A percentile compares a stretch with the other conserved stretches of the same genome.
phyloP scores from a whole-genome alignment of 1,140 invertebrate genomes.

The Trichoplusia ni region DNA sequence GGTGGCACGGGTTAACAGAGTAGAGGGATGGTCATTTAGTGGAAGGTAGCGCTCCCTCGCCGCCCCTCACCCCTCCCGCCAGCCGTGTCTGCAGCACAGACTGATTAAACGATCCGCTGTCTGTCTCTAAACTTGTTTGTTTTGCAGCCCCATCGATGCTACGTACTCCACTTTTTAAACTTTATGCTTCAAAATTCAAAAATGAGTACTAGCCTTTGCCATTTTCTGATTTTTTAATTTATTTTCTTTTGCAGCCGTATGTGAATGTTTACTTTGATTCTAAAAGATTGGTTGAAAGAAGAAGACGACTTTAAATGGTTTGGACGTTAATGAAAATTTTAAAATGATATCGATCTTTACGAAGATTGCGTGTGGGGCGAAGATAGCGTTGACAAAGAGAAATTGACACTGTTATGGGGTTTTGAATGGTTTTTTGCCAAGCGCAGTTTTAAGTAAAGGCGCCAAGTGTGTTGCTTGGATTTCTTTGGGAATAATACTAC shows the following conservation, averaged over 20 bases:
- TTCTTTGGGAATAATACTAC: too few relatives aligned
- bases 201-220: neutral
- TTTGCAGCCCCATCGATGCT: slow-evolving; percentile 55
- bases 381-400: too few relatives aligned
- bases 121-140: slow-evolving; percentile 65
- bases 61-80: slow-evolving; percentile 33
- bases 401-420: too few relatives aligned
- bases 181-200: slow-evolving; percentile 25
- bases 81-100: slow-evolving; percentile 61
- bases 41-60: slow-evolving; percentile 54
- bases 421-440: too few relatives aligned
- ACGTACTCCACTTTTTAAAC: slow-evolving; percentile 41
- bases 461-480: too few relatives aligned
- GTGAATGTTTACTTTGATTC: too few relatives aligned
- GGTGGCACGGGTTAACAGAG: slow-evolving; percentile 73
- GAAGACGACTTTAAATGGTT: too few relatives aligned
- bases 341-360: too few relatives aligned
- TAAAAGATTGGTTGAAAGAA: too few relatives aligned
- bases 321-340: too few relatives aligned
- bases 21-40: slow-evolving; percentile 77
- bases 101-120: slow-evolving; percentile 75
- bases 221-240: neutral
- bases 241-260: neutral
- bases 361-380: too few relatives aligned
- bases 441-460: too few relatives aligned